These are phyloP conservation scores for Chymomyza costata DNA, from an alignment of 1,140 invertebrate genomes.

Conservation along the genomic window DNA sequence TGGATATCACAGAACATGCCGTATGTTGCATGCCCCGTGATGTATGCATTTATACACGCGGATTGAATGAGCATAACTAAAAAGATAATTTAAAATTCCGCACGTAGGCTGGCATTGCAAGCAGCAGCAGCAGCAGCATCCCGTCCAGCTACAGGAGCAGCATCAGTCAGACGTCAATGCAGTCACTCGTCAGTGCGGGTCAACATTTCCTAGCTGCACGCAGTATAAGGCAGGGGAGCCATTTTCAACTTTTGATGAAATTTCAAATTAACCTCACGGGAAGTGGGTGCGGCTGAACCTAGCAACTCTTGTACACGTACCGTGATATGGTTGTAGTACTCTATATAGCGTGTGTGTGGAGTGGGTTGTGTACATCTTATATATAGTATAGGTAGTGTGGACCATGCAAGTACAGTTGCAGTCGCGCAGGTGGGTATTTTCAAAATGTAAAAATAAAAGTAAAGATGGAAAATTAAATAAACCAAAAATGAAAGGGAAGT, in stretches of 20 bases:
- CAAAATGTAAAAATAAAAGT: constrained; percentile 8
- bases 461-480: constrained; percentile 20
- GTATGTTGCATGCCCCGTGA: no score
- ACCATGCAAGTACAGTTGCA: constrained; percentile 9
- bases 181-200: constrained; percentile 3
- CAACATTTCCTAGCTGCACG: constrained; percentile 7
- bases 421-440: no score
- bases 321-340: not conserved
- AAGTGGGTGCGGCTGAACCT: constrained; percentile 10
- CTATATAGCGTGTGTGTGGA: no score
- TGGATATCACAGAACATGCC: no score
- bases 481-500: constrained; percentile 14
- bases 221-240: constrained; percentile 7
- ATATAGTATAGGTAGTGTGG: not conserved
- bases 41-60: no score
- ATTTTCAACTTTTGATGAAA: constrained; percentile 20
- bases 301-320: constrained; percentile 5
- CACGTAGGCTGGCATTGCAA: not conserved
- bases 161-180: constrained; percentile 7
- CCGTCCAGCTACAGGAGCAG: no score
- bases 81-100: constrained; percentile 20
- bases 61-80: constrained; percentile 8
- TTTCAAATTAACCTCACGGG: constrained; percentile 23
- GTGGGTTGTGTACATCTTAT: not conserved
- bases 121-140: not conserved